Evolutionary conservation across 2,888 invertebrate genomes (phyloP).

Genomic region (Calliopum simillimum): DNA sequence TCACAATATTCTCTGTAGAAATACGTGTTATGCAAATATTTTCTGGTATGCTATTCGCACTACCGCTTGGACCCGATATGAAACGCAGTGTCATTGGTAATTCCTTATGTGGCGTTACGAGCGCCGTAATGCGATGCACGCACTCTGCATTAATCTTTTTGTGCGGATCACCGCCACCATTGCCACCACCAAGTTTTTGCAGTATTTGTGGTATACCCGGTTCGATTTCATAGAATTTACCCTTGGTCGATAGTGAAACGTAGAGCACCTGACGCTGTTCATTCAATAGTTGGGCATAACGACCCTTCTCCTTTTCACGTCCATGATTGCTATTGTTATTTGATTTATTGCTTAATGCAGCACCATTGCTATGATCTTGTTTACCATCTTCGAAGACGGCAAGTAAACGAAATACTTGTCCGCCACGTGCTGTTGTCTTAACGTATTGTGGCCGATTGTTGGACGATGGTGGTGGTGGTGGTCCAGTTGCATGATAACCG

Average conservation of each 20-base stretch:
- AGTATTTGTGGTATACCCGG: conserved; percentile 70
- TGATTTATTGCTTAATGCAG: conserved; percentile 40
- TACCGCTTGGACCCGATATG: conserved; percentile 62
- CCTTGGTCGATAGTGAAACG: conserved; percentile 80
- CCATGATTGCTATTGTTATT: conserved; percentile 53
- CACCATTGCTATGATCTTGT: conserved; percentile 55
- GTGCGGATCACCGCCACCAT: conserved; percentile 51
- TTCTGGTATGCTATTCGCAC: conserved; percentile 62
- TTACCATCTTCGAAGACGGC: conserved; percentile 81
- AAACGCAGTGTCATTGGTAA: conserved; percentile 63
- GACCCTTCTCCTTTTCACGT: conserved; percentile 68
- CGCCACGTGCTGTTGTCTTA: conserved; percentile 78
- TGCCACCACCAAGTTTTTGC: conserved; percentile 53
- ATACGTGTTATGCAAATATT: conserved; percentile 62
- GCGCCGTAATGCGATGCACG: conserved; percentile 63
- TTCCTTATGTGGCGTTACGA: conserved; percentile 58
- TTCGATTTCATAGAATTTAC: conserved; percentile 78
- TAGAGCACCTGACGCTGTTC: conserved; percentile 80
- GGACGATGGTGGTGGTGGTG: conserved; percentile 42
- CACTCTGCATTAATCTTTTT: conserved; percentile 65
- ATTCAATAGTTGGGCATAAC: conserved; percentile 80
- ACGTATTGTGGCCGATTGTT: conserved; percentile 71
- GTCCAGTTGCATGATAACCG: conserved; percentile 42
- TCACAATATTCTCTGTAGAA: conserved; percentile 65
- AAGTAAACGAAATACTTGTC: conserved; percentile 78